These are phyloP conservation scores for Psittacula echo DNA, from an alignment of 2,797 vertebrate genomes.

Conservation along the genomic window DNA sequence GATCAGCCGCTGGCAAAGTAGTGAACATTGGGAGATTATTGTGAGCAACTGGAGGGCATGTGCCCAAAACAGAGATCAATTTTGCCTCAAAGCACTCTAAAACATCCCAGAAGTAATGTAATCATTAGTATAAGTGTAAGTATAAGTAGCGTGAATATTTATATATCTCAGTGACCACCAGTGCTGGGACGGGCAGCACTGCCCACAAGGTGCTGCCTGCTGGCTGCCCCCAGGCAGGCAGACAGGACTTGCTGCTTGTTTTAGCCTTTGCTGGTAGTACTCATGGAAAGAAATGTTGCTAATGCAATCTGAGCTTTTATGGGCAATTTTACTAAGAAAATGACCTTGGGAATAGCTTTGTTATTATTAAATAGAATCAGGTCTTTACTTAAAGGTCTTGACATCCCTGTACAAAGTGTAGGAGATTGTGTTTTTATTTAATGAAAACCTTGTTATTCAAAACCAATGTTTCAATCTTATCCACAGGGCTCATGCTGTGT, in stretches of 20 bases:
- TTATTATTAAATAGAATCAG: slow-evolving; percentile 2
- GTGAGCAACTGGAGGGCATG: neutral
- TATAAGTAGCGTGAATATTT: neutral
- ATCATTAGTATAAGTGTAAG: neutral
- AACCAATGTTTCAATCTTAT: neutral
- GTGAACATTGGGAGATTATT: neutral
- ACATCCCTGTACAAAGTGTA: neutral
- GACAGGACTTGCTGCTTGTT: neutral
- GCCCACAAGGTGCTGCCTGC: neutral
- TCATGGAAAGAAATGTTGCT: neutral
- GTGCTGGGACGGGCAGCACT: neutral
- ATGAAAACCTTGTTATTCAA: neutral
- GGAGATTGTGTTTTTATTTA: neutral
- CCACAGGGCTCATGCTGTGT: neutral
- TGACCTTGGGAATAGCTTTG: neutral
- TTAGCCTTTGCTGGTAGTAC: neutral
- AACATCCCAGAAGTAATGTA: neutral
- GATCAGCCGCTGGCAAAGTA: neutral
- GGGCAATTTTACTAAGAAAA: neutral
- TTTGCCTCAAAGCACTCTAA: neutral
- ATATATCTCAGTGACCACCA: neutral
- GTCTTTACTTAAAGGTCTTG: slow-evolving; percentile 4
- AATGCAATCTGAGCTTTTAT: neutral
- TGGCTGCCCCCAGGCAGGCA: neutral
- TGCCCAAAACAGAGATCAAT: neutral